Percentiles rank a stretch among this genome's conserved stretches.
Evolutionary conservation across 2,797 vertebrate genomes (phyloP).

Genomic region (Chromis chromis): DNA sequence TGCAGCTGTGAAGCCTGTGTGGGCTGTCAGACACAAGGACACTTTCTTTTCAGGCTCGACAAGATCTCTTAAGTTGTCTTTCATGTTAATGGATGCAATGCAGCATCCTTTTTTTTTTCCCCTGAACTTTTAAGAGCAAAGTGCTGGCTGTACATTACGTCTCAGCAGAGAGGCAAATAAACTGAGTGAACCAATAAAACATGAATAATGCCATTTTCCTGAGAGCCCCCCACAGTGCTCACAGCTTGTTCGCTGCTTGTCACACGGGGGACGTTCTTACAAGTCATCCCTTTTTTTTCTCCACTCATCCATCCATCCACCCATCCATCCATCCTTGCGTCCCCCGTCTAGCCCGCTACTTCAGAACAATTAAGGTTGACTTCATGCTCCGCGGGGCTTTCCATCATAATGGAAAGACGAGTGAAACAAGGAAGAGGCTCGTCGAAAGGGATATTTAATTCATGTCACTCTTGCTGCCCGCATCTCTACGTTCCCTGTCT

Average conservation of each 20-base stretch:
- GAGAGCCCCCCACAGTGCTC: conserved; percentile 51
- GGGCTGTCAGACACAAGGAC: conserved; percentile 13
- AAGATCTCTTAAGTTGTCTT: conserved; percentile 62
- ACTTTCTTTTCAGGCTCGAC: conserved; percentile 46
- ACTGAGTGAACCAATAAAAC: conserved; percentile 69
- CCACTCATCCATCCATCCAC: conserved; percentile 32
- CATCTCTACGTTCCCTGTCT: conserved; percentile 76
- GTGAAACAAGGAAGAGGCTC: conserved; percentile 74
- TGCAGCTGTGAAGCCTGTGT: conserved; percentile 1
- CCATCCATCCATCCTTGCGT: conserved; percentile 52
- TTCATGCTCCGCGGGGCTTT: conserved; percentile 73
- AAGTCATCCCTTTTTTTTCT: conserved; percentile 29
- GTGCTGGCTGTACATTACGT: conserved; percentile 37
- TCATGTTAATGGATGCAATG: conserved; percentile 63
- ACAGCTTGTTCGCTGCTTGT: conserved; percentile 65
- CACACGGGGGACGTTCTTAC: conserved; percentile 56
- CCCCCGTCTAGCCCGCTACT: conserved; percentile 53
- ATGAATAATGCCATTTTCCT: conserved; percentile 76
- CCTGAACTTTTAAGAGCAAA: conserved; percentile 62
- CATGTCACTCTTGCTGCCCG: conserved; percentile 78
- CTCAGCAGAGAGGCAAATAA: conserved; percentile 53
- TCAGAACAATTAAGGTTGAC: conserved; percentile 81
- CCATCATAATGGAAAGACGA: conserved; percentile 78
- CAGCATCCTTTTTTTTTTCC: conserved; percentile 9
- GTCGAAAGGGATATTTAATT: conserved; percentile 83